A percentile compares a stretch with the other conserved stretches of the same genome.
Evolutionary conservation across 1,140 invertebrate genomes (phyloP).

Genomic region (Leptopilina boulardi): DNA sequence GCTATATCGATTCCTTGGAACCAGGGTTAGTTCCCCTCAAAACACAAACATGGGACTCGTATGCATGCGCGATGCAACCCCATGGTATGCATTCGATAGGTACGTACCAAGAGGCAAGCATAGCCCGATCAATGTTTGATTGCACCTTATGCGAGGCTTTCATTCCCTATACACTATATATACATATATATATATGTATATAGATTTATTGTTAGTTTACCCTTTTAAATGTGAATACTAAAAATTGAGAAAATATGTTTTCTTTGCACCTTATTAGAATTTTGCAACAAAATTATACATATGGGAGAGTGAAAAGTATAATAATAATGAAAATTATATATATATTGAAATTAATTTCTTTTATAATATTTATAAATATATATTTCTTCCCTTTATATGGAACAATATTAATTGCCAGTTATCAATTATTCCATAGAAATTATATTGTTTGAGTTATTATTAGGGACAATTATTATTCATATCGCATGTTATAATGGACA

Average conservation of each 20-base stretch:
- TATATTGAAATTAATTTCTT: background rate
- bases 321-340: background rate
- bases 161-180: slow-evolving; percentile 7
- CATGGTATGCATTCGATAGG: slow-evolving; percentile 58
- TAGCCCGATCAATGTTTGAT: slow-evolving; percentile 60
- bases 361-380: no score
- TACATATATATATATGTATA: no score
- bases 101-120: slow-evolving; percentile 59
- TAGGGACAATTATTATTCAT: background rate
- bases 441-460: slow-evolving; percentile 14
- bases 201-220: slow-evolving; percentile 18
- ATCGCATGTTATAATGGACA: background rate
- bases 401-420: slow-evolving; percentile 5
- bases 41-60: slow-evolving; percentile 57
- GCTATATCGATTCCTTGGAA: slow-evolving; percentile 60
- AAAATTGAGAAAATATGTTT: background rate
- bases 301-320: background rate
- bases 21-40: slow-evolving; percentile 55
- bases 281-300: background rate
- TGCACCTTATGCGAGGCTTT: slow-evolving; percentile 55
- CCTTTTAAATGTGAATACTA: background rate
- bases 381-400: background rate
- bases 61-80: slow-evolving; percentile 52
- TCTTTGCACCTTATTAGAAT: background rate
- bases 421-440: background rate